Conservation (phyloP, 1,140 invertebrate genomes). For the Caenorhabditis remanei region DNA sequence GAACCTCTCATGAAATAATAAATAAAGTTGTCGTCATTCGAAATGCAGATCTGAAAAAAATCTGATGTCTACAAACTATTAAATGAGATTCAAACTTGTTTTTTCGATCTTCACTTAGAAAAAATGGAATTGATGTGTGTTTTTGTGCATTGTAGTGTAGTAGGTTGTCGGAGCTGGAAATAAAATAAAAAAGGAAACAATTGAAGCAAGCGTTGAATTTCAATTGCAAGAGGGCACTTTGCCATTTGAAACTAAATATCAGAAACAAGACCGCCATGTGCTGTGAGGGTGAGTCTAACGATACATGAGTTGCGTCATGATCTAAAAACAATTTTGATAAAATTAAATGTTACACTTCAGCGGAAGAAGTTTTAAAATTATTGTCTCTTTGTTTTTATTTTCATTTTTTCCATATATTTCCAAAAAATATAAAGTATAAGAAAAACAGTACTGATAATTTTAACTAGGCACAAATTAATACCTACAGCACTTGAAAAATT, state of each 20-base stretch:
- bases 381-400: neutral
- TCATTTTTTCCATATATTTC: no score
- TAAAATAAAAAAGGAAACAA: neutral
- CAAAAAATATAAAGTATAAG: no score
- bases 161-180: neutral
- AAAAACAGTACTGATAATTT: no score
- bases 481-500: no score
- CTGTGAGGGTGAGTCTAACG: neutral
- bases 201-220: conserved; percentile 44
- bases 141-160: neutral
- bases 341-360: neutral
- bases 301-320: neutral
- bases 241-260: conserved; percentile 51
- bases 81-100: neutral
- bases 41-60: neutral
- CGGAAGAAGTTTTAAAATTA: neutral
- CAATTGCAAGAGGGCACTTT: conserved; percentile 26
- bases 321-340: neutral
- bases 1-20: neutral
- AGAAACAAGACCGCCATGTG: conserved; percentile 4
- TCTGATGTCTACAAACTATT: neutral
- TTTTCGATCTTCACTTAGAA: neutral
- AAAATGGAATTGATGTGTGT: conserved; percentile 7
- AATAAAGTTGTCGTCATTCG: neutral
- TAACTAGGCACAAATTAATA: no score